Conservation (phyloP, 2,888 invertebrate species). For the Nomada flava region DNA sequence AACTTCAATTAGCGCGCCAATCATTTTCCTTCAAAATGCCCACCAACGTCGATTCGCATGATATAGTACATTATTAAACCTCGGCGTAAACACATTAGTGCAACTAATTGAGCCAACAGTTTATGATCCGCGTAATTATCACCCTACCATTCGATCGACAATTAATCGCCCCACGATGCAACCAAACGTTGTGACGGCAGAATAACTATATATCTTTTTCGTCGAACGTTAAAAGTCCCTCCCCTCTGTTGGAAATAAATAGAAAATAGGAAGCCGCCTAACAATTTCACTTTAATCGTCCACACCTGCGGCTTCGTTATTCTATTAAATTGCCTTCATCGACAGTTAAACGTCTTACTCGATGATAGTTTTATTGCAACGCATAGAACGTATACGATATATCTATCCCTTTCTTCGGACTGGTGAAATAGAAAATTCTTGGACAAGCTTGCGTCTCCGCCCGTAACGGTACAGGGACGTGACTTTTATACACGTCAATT, state of each 20-base stretch:
- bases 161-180: neutral
- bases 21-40: neutral
- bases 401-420: conserved; percentile 10
- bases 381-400: neutral
- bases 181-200: neutral
- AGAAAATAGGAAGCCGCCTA: conserved; percentile 11
- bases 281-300: conserved; percentile 36
- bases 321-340: conserved; percentile 14
- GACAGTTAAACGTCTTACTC: conserved; percentile 8
- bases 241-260: neutral
- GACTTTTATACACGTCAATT: conserved; percentile 24
- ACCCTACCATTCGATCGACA: neutral
- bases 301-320: conserved; percentile 25
- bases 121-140: neutral
- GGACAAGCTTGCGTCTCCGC: conserved; percentile 3
- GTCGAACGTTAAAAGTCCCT: no score
- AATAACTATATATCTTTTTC: neutral
- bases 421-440: conserved; percentile 27
- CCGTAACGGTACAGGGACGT: conserved; percentile 28
- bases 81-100: no score
- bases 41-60: neutral
- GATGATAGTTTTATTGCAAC: conserved; percentile 9
- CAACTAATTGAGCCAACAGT: neutral
- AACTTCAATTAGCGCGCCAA: neutral
- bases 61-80: neutral